phyloP scores from a whole-genome alignment of 64 coral and sea anemone species.

The Porites lutea region DNA sequence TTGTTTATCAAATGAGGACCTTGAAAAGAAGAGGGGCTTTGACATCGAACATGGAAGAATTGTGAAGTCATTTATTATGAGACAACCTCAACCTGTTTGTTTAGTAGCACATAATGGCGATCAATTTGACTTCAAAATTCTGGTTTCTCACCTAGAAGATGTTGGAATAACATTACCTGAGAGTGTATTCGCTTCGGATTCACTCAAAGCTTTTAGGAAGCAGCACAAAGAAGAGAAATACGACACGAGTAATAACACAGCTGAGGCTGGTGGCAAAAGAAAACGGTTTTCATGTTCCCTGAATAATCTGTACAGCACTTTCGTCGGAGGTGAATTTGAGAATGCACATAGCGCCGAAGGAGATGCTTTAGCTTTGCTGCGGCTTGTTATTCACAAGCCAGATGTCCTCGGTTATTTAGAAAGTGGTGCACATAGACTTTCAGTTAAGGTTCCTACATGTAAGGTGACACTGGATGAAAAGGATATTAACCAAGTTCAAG shows the following conservation, averaged over 20 bases:
- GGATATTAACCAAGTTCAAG: slow-evolving; percentile 36
- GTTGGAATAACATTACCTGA: slow-evolving; percentile 56
- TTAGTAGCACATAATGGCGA: slow-evolving; percentile 83
- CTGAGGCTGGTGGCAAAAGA: not conserved
- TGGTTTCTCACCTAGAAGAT: slow-evolving; percentile 59
- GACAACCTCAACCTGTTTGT: slow-evolving; percentile 66
- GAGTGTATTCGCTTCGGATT: slow-evolving; percentile 51
- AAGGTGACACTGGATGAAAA: not conserved
- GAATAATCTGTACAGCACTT: slow-evolving; percentile 39
- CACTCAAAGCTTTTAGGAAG: slow-evolving; percentile 65
- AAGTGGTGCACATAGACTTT: slow-evolving; percentile 9
- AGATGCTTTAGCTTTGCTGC: slow-evolving; percentile 64
- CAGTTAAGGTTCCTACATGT: too few relatives aligned
- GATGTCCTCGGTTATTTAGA: slow-evolving; percentile 64
- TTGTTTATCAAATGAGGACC: slow-evolving; percentile 44
- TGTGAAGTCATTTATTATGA: slow-evolving; percentile 50
- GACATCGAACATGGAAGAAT: slow-evolving; percentile 59
- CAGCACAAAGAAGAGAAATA: slow-evolving; percentile 35
- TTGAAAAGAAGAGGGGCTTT: slow-evolving; percentile 53
- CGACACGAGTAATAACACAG: not conserved
- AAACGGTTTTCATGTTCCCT: slow-evolving; percentile 44
- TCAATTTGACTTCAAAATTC: slow-evolving; percentile 70
- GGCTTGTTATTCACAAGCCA: slow-evolving; percentile 53
- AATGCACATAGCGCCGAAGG: slow-evolving; percentile 71
- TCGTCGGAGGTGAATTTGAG: slow-evolving; percentile 51